Percentiles rank a stretch among this genome's conserved stretches.
Conservation (phyloP, 2,888 invertebrate genomes). For the Acleris laterana region DNA sequence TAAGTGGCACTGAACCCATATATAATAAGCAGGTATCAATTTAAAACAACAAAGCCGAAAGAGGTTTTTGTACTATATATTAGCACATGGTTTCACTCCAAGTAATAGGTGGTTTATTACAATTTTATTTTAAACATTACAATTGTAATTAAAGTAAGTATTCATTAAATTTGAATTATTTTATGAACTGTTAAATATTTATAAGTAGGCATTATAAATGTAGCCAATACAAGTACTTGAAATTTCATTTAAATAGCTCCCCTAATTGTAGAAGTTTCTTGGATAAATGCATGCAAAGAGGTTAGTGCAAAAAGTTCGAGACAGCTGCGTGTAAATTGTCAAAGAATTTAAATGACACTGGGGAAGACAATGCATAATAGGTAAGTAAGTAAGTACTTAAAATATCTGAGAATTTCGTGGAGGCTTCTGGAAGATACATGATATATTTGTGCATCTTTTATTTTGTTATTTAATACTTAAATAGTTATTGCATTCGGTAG, state of each 20-base stretch:
- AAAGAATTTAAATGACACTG: conserved; percentile 52
- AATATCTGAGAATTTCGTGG: conserved; percentile 47
- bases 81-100: conserved; percentile 22
- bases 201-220: conserved; percentile 49
- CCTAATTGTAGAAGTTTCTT: conserved; percentile 71
- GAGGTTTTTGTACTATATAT: conserved; percentile 8
- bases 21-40: conserved; percentile 51
- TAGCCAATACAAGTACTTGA: conserved; percentile 71
- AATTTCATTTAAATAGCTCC: conserved; percentile 64
- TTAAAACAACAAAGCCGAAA: not conserved
- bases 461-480: conserved; percentile 19
- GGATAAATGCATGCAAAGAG: conserved; percentile 76
- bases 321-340: conserved; percentile 61
- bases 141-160: conserved; percentile 39
- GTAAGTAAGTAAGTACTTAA: conserved; percentile 3
- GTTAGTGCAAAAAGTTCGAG: conserved; percentile 73
- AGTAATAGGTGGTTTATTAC: conserved; percentile 18
- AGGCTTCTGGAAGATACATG: conserved; percentile 50
- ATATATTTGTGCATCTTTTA: conserved; percentile 57
- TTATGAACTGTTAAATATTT: conserved; percentile 23
- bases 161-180: conserved; percentile 41
- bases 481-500: conserved; percentile 25
- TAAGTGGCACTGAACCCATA: conserved; percentile 74
- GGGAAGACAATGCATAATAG: conserved; percentile 62
- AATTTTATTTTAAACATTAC: conserved; percentile 12